Conservation (phyloP, 2,888 invertebrate species). For the Augiades crinisus region DNA sequence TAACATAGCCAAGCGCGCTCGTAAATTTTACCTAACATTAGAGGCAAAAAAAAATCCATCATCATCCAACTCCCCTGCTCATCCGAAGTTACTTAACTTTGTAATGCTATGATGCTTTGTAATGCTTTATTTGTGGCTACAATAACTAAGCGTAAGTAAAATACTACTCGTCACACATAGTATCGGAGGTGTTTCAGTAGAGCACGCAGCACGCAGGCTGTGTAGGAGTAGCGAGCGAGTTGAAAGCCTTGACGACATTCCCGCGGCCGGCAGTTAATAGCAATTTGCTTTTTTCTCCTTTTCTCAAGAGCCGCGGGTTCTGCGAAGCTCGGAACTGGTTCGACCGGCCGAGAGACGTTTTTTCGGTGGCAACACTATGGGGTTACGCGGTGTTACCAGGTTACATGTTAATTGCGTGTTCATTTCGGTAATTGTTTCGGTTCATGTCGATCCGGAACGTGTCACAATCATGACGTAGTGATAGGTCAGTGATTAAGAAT, state of each 20-base stretch:
- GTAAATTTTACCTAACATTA: no score
- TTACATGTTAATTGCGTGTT: neutral
- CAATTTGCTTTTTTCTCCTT: slow-evolving; percentile 62
- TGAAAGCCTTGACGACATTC: slow-evolving; percentile 74
- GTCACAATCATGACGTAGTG: no score
- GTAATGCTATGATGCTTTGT: no score
- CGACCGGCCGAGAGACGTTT: slow-evolving; percentile 68
- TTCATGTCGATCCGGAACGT: no score
- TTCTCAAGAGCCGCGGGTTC: slow-evolving; percentile 23
- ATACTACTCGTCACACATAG: no score
- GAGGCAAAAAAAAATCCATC: no score
- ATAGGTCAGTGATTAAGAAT: no score
- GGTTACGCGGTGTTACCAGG: neutral
- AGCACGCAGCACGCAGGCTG: slow-evolving; percentile 22
- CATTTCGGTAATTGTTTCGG: neutral
- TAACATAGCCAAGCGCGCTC: no score
- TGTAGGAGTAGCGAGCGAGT: slow-evolving; percentile 40
- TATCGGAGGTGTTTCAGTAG: slow-evolving; percentile 13
- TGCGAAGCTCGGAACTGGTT: slow-evolving; percentile 61
- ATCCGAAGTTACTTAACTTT: no score
- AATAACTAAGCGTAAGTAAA: no score
- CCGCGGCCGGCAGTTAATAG: slow-evolving; percentile 55
- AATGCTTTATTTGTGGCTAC: no score
- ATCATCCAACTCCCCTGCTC: no score
- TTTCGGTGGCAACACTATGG: slow-evolving; percentile 23